Evolutionary conservation across 2,113 vertebrate species (phyloP).

Genomic region (Gymnorhina tibicen): DNA sequence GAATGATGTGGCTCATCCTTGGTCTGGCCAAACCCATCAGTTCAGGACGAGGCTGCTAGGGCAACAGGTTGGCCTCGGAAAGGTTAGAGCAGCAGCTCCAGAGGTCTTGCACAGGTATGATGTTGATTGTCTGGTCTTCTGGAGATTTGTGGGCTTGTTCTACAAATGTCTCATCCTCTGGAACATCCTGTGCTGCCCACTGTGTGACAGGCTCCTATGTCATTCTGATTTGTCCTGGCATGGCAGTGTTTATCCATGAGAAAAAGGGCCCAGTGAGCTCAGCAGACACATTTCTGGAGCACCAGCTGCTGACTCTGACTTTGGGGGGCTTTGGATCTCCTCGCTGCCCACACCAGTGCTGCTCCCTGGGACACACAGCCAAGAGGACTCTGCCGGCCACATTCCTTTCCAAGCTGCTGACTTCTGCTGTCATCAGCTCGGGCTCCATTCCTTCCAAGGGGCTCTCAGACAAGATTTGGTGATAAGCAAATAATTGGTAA

Average conservation of each 20-base stretch:
- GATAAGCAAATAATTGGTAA: background rate
- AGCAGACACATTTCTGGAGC: background rate
- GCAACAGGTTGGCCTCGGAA: background rate
- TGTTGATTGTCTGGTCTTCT: background rate
- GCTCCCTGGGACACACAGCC: background rate
- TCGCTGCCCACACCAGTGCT: accelerated
- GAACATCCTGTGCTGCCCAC: background rate
- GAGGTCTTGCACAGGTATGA: background rate
- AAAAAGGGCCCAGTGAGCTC: background rate
- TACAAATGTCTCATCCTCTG: background rate
- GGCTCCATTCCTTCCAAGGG: background rate
- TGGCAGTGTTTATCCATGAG: background rate
- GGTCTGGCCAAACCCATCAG: background rate
- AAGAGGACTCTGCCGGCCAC: background rate
- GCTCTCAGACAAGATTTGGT: background rate
- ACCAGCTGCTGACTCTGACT: background rate
- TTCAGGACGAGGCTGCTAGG: background rate
- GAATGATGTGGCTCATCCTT: accelerated
- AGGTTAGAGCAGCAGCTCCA: background rate
- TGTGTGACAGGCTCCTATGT: background rate
- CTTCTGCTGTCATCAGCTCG: background rate
- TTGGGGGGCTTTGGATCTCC: background rate
- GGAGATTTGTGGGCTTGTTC: background rate
- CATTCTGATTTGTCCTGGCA: background rate
- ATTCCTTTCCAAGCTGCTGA: background rate